A percentile compares a stretch with the other conserved stretches of the same genome.
phyloP scores from a whole-genome alignment of 2,888 invertebrate genomes.

The Liodrosophila aerea region DNA sequence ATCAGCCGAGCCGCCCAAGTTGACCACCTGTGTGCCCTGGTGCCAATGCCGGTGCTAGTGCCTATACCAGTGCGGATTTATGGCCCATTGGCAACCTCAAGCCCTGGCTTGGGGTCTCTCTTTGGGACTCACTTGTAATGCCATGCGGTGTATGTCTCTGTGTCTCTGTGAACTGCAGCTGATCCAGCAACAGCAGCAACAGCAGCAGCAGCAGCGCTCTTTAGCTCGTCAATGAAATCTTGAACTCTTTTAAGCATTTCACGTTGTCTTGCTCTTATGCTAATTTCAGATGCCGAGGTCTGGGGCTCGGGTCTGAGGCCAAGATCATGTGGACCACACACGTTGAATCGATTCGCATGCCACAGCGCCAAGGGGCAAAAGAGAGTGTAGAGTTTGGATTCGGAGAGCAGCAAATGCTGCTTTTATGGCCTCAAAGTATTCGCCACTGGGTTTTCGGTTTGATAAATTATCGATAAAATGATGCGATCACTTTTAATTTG shows the following conservation, averaged over 20 bases:
- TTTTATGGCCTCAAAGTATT: conserved; percentile 61
- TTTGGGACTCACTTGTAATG: background rate
- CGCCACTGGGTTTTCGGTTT: conserved; percentile 73
- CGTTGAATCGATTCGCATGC: conserved; percentile 64
- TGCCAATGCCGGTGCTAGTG: conserved; percentile 1
- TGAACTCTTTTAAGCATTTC: conserved; percentile 22
- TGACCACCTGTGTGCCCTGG: conserved; percentile 70
- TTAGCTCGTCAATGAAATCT: conserved; percentile 46
- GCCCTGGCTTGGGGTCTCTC: conserved; percentile 7
- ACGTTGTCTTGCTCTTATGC: conserved; percentile 54
- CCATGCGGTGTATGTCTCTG: background rate
- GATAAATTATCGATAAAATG: conserved; percentile 78
- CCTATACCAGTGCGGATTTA: conserved; percentile 52
- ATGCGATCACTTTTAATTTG: conserved; percentile 77
- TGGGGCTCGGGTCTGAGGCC: too few species aligned
- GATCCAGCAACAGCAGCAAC: conserved; percentile 29
- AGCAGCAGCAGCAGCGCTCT: conserved; percentile 47
- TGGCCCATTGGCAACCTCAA: conserved; percentile 48
- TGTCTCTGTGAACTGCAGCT: conserved; percentile 29
- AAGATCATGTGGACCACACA: conserved; percentile 68
- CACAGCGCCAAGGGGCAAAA: conserved; percentile 6
- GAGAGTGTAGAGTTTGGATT: background rate
- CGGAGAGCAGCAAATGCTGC: conserved; percentile 29
- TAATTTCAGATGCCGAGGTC: conserved; percentile 53
- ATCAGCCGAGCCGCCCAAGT: conserved; percentile 73